Conservation (phyloP, 2,797 vertebrate species). For the Gadopsis marmoratus region DNA sequence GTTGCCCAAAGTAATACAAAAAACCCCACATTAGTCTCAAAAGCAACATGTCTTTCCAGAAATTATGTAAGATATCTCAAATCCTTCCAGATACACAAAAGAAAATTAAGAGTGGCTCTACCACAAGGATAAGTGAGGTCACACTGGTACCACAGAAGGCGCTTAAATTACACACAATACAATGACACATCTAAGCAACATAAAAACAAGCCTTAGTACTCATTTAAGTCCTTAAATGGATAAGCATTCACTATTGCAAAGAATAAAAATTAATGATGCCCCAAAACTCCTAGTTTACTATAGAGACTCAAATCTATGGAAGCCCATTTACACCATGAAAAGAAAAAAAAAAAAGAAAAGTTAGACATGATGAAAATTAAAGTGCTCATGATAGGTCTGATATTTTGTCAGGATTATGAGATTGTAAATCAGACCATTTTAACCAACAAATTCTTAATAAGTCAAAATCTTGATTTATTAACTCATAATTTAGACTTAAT, state of each 20-base stretch:
- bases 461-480: background rate
- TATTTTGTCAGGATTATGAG: background rate
- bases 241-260: background rate
- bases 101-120: background rate
- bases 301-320: background rate
- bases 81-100: too few relatives aligned
- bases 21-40: background rate
- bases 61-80: background rate
- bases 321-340: background rate
- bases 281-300: background rate
- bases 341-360: background rate
- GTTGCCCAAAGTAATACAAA: background rate
- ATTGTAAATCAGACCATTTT: too few relatives aligned
- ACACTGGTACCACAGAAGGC: background rate
- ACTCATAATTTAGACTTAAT: background rate
- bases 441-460: too few relatives aligned
- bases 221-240: slow-evolving; percentile 16
- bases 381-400: background rate
- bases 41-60: background rate
- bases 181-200: slow-evolving; percentile 3
- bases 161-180: background rate
- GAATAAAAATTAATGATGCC: background rate
- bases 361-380: background rate
- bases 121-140: slow-evolving; percentile 2
- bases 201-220: background rate